Evolutionary conservation across 2,113 vertebrate genomes (phyloP).

Genomic region (Stercorarius parasiticus): DNA sequence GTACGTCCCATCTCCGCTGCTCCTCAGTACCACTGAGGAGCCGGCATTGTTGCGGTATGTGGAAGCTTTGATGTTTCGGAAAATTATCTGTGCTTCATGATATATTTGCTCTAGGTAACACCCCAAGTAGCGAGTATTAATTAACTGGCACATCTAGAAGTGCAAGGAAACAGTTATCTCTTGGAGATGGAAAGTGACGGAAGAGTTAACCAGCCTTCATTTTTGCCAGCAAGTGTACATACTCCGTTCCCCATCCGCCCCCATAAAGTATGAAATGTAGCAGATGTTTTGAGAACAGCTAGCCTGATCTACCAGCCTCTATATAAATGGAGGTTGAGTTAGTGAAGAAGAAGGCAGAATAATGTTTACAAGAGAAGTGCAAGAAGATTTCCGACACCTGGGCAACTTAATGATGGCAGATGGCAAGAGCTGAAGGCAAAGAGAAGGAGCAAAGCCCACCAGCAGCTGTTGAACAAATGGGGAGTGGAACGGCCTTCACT

Average conservation of each 20-base stretch:
- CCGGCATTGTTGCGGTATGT: not conserved
- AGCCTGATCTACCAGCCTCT: conserved; percentile 52
- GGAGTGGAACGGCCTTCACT: not conserved
- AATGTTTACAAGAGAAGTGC: conserved; percentile 41
- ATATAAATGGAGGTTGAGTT: conserved; percentile 42
- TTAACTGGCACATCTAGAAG: not conserved
- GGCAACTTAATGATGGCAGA: conserved; percentile 39
- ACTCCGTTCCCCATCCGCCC: not conserved
- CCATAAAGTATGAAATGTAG: conserved; percentile 13
- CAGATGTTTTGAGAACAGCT: conserved; percentile 47
- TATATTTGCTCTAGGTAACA: not conserved
- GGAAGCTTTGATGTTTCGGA: not conserved
- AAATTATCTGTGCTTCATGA: not conserved
- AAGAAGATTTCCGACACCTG: conserved; percentile 57
- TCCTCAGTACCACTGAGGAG: not conserved
- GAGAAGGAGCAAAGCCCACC: not conserved
- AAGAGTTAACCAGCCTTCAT: not conserved
- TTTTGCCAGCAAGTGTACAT: not conserved
- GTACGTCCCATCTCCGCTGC: not conserved
- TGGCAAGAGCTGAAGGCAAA: conserved; percentile 42
- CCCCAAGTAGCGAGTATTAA: not conserved
- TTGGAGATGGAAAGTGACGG: not conserved
- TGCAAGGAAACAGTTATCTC: not conserved
- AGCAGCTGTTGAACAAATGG: conserved; percentile 36
- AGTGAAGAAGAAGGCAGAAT: not conserved